Conservation (phyloP, 2,797 vertebrate species). For the Karalla daura region DNA sequence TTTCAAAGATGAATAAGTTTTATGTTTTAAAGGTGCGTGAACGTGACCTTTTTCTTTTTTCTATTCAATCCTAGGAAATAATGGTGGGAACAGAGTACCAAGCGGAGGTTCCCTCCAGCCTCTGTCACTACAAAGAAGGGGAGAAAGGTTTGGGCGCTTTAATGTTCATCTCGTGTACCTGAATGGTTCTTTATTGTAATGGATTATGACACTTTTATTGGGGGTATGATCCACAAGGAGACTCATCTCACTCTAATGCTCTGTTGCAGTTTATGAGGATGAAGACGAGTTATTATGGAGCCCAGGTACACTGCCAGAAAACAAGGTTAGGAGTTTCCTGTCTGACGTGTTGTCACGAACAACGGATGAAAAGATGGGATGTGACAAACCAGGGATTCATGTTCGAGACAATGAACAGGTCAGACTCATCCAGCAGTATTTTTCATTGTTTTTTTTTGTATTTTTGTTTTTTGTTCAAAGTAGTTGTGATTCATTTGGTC, state of each 20-base stretch:
- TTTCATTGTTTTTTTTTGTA: neutral
- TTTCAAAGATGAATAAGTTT: neutral
- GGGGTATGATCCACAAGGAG: neutral
- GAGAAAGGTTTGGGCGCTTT: conserved; percentile 83
- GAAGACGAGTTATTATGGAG: conserved; percentile 96
- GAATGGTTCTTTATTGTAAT: neutral
- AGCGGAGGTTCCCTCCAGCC: conserved; percentile 92
- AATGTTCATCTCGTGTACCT: neutral
- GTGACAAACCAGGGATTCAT: conserved; percentile 84
- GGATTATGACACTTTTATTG: neutral
- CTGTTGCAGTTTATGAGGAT: conserved; percentile 88
- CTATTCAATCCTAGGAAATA: conserved; percentile 88
- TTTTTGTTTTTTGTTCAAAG: neutral
- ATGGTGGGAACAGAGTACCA: conserved; percentile 96
- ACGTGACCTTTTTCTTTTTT: neutral
- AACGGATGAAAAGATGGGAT: conserved; percentile 84
- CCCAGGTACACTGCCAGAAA: conserved; percentile 89
- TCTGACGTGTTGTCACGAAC: conserved; percentile 87
- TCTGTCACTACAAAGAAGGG: conserved; percentile 86
- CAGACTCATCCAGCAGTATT: neutral
- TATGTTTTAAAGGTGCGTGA: neutral
- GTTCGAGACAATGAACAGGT: conserved; percentile 95
- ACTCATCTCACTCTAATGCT: conserved; percentile 13
- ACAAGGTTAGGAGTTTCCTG: conserved; percentile 92
- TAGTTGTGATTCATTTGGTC: neutral